Evolutionary conservation across 2,888 invertebrate species (phyloP), one percentile per base, ranked within the genome.

Genomic region (Octonoba sinensis): DNA sequence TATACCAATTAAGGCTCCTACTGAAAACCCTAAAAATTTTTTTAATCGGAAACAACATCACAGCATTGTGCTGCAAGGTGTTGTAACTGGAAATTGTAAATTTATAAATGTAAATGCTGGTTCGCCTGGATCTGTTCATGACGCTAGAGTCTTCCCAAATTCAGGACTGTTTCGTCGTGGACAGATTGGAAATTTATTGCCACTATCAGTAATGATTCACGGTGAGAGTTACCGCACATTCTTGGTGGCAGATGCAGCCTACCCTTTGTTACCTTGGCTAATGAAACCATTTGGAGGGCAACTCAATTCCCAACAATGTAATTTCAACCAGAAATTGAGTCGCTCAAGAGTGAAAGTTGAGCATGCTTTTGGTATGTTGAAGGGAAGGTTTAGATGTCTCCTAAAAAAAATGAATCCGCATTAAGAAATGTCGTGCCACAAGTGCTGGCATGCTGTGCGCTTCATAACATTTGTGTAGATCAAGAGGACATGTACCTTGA

Each of bases 71-170:
- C 12, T 75, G 24, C 75, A 65, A 46, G 75, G 15, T n/a, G 66
- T 75, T 3, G 66, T 57, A 6, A 8, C 66, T 22, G 24, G 18
- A n/a, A 59, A 16, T 15, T 15, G 24, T 8, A n/a, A 6, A 11
- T 66, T 66, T 46, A 47, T 18, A 0, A 56, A 75, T 46, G 4
- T 75, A 13, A 59, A 75, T 66, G n/a, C 59, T 56, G 66, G 66
- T 20, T 75, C 66, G 59, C 75, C 75, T 22, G 75, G 66, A 15
- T 66, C 59, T n/a, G 67, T 67, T 16, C 75, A 75, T 49, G 75
- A 75, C 47, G 75, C 66, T 1, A 47, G 67, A 13, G 66, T 66
- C 11, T 18, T 75, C 1, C 15, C 16, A 44, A 75, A 67, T 49
- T 66, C 75, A 1, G 56, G 44, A 20, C 24, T 73, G 62, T 62